These are phyloP conservation scores for Drosophila yooni DNA, from an alignment of 2,888 invertebrate genomes.

Conservation along the genomic window DNA sequence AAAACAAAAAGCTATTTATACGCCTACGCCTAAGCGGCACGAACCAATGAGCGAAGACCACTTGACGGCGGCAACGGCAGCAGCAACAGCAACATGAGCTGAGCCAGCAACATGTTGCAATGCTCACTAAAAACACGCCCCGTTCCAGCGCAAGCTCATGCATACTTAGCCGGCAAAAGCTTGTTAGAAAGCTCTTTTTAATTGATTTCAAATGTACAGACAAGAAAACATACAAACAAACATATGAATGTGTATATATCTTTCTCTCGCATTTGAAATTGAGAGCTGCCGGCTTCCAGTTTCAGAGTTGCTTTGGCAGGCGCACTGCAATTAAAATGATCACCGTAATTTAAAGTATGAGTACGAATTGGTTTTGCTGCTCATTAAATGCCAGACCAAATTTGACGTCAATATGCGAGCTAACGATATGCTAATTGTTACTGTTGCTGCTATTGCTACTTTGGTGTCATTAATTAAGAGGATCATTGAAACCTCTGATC, in stretches of 20 bases:
- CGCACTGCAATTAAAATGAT: slow-evolving; percentile 82
- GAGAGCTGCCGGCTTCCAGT: slow-evolving; percentile 35
- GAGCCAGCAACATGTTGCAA: slow-evolving; percentile 67
- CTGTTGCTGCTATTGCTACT: slow-evolving; percentile 25
- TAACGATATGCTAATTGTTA: slow-evolving; percentile 79
- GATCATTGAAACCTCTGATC: slow-evolving; percentile 72
- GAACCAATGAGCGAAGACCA: slow-evolving; percentile 61
- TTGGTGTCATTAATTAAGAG: slow-evolving; percentile 76
- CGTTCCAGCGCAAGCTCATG: slow-evolving; percentile 32
- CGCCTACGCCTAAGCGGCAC: slow-evolving; percentile 64
- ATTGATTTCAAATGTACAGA: slow-evolving; percentile 58
- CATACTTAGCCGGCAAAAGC: slow-evolving; percentile 39
- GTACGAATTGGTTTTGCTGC: slow-evolving; percentile 56
- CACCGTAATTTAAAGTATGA: slow-evolving; percentile 72
- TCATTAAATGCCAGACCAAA: slow-evolving; percentile 65
- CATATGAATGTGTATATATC: slow-evolving; percentile 14
- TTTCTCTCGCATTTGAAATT: slow-evolving; percentile 39
- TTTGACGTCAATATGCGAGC: slow-evolving; percentile 79
- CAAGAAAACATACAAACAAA: slow-evolving; percentile 13
- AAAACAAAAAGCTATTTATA: slow-evolving; percentile 42
- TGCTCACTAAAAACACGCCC: slow-evolving; percentile 60
- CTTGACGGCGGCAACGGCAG: slow-evolving; percentile 37
- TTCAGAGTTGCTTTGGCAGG: slow-evolving; percentile 48
- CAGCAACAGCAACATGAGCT: slow-evolving; percentile 34
- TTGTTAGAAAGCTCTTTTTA: slow-evolving; percentile 64